These are phyloP conservation scores for Hippocampus kuda DNA, from an alignment of 2,797 vertebrate species.

Conservation along the genomic window DNA sequence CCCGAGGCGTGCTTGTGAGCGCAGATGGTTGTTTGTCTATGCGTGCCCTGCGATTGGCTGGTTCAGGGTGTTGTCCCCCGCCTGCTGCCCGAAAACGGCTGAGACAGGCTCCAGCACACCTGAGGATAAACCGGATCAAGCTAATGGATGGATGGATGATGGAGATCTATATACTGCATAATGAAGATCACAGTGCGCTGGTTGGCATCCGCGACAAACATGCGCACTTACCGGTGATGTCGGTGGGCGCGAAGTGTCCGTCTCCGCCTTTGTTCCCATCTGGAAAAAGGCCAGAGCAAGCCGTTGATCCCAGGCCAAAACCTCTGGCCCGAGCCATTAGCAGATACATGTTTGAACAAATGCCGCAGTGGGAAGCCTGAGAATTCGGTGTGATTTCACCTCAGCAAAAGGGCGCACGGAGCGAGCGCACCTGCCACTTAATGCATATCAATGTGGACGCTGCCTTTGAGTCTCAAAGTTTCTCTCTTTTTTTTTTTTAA, in stretches of 20 bases:
- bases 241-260: slow-evolving; percentile 84
- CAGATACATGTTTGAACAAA: neutral
- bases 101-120: too few species aligned
- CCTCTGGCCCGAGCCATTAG: neutral
- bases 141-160: too few species aligned
- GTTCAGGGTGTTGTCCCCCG: too few species aligned
- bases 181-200: too few species aligned
- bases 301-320: slow-evolving; percentile 18
- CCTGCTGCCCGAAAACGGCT: too few species aligned
- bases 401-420: neutral
- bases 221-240: slow-evolving; percentile 76
- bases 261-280: slow-evolving; percentile 86
- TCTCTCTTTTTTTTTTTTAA: neutral
- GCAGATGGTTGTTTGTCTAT: too few species aligned
- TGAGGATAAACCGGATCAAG: too few species aligned
- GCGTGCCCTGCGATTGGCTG: too few species aligned
- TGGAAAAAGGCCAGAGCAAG: slow-evolving; percentile 49
- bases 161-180: too few species aligned
- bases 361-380: neutral
- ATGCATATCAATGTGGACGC: neutral
- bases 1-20: too few species aligned
- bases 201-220: neutral
- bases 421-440: neutral
- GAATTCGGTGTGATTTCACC: neutral
- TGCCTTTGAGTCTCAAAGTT: neutral